Evolutionary conservation across 2,113 vertebrate species (phyloP).

Genomic region (Semnornis frantzii): DNA sequence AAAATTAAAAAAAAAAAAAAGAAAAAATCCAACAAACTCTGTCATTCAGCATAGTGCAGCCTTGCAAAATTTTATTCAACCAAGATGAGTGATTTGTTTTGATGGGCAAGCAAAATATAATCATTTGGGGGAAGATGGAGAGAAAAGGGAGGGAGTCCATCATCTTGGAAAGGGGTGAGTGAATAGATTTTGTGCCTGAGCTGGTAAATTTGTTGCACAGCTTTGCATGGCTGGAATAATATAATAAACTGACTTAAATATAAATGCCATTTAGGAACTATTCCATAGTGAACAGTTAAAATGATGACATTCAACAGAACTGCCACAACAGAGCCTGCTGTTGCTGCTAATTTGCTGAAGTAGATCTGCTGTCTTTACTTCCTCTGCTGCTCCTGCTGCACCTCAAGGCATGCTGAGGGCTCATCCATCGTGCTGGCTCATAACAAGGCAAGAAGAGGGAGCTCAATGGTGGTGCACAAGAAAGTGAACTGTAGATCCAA

Average conservation of each 20-base stretch:
- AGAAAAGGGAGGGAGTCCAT: not conserved
- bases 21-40: not conserved
- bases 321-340: slow-evolving; percentile 21
- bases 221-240: slow-evolving; percentile 33
- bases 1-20: not conserved
- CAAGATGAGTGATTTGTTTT: slow-evolving; percentile 37
- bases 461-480: not conserved
- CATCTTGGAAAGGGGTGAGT: not conserved
- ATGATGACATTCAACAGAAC: slow-evolving; percentile 21
- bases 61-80: slow-evolving; percentile 37
- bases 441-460: not conserved
- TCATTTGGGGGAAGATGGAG: not conserved
- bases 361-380: slow-evolving; percentile 16
- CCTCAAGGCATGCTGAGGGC: slow-evolving; percentile 36
- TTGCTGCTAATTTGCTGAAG: slow-evolving; percentile 51
- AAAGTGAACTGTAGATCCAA: not conserved
- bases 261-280: slow-evolving; percentile 35
- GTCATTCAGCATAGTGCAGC: not conserved
- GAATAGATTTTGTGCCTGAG: slow-evolving; percentile 39
- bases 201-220: slow-evolving; percentile 15
- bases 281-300: slow-evolving; percentile 40
- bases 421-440: slow-evolving; percentile 23
- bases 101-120: slow-evolving; percentile 29
- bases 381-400: not conserved
- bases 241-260: slow-evolving; percentile 36